phyloP scores from a whole-genome alignment of 2,113 vertebrate species.

The Columba livia region DNA sequence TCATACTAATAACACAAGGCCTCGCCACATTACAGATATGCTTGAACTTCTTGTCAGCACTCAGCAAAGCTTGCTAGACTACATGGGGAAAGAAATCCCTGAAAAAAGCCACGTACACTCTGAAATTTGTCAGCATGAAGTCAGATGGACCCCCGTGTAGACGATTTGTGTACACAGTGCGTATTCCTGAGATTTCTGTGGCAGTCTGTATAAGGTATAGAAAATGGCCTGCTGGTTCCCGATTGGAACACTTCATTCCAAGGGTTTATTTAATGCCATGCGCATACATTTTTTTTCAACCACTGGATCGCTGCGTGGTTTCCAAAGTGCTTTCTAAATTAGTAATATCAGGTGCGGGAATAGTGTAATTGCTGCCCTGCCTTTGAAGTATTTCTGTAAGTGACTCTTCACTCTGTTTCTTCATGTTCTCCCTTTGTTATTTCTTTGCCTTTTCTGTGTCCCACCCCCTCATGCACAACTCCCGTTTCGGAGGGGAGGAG shows the following conservation, averaged over 20 bases:
- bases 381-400: not conserved
- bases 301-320: not conserved
- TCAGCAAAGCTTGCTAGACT: not conserved
- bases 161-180: fast-evolving
- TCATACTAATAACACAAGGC: not conserved
- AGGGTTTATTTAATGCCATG: not conserved
- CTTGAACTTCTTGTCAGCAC: not conserved
- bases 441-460: not conserved
- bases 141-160: not conserved
- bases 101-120: not conserved
- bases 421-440: not conserved
- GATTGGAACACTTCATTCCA: not conserved
- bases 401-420: not conserved
- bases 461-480: not conserved
- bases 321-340: slow-evolving; percentile 9
- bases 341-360: slow-evolving; percentile 5
- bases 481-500: not conserved
- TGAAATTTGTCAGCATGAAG: not conserved
- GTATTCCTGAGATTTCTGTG: not conserved
- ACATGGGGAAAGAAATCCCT: not conserved
- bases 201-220: not conserved
- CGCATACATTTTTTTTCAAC: not conserved
- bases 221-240: not conserved
- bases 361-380: not conserved
- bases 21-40: not conserved